Evolutionary conservation across 2,113 vertebrate genomes (phyloP).

Genomic region (Forbesichthys papilliferus): DNA sequence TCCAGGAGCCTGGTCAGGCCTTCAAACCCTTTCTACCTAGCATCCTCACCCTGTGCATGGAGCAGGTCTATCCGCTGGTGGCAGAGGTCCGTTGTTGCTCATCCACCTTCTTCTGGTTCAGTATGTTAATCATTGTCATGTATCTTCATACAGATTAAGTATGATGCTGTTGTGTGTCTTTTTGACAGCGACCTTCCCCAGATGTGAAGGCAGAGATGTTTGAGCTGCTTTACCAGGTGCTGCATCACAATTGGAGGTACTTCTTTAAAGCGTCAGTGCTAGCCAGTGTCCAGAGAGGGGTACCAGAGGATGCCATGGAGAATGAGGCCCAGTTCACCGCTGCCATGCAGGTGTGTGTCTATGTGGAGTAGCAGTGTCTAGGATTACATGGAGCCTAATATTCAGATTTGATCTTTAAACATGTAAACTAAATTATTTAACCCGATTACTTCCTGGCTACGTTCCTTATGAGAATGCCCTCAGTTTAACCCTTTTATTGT

Average conservation of each 20-base stretch:
- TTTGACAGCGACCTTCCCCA: constrained; percentile 87
- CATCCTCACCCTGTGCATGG: constrained; percentile 95
- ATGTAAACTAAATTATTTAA: too few relatives aligned
- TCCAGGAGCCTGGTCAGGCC: constrained; percentile 94
- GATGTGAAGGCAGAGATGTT: constrained; percentile 96
- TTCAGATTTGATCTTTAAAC: too few relatives aligned
- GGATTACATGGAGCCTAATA: too few relatives aligned
- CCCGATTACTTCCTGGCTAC: too few relatives aligned
- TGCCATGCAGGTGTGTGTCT: constrained; percentile 90
- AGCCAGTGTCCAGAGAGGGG: constrained; percentile 88
- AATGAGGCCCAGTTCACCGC: constrained; percentile 94
- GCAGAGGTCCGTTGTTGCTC: constrained; percentile 83
- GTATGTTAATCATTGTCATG: background rate
- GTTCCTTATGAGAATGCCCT: too few relatives aligned
- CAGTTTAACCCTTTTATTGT: too few relatives aligned
- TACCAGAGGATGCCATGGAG: constrained; percentile 91
- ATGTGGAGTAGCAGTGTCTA: too few relatives aligned
- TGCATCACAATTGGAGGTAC: constrained; percentile 98
- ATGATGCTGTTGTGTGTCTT: background rate
- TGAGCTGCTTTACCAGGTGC: constrained; percentile 93
- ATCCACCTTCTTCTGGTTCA: background rate
- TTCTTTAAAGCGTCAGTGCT: constrained; percentile 95
- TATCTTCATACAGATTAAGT: background rate
- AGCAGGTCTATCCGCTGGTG: constrained; percentile 97
- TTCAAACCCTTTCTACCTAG: constrained; percentile 97